Evolutionary conservation across 2,797 vertebrate species (phyloP).

Genomic region (Phoeniculus purpureus): DNA sequence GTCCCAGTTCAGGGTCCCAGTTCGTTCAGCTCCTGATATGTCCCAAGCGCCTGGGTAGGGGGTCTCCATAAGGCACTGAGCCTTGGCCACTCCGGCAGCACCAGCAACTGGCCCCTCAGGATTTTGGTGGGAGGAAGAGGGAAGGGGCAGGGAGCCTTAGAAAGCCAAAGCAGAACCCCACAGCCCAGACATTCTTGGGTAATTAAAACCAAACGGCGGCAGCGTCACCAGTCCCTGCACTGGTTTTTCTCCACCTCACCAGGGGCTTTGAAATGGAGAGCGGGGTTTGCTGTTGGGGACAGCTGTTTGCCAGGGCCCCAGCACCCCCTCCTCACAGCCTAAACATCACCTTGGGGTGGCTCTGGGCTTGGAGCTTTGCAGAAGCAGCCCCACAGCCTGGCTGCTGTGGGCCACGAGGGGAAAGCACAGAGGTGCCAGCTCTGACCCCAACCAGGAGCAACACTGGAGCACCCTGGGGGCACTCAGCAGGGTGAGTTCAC

Average conservation of each 20-base stretch:
- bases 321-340: not conserved
- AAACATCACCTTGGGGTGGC: not conserved
- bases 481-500: fast-evolving
- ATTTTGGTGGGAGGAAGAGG: not conserved
- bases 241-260: constrained; percentile 48
- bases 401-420: fast-evolving
- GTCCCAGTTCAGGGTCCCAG: no score
- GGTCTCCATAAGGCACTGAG: fast-evolving
- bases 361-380: not conserved
- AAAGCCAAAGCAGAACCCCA: constrained; percentile 22
- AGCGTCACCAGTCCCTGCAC: not conserved
- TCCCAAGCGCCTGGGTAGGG: fast-evolving
- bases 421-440: no score
- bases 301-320: not conserved
- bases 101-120: not conserved
- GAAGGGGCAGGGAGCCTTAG: not conserved
- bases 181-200: constrained; percentile 62
- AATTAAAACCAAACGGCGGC: constrained; percentile 60
- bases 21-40: not conserved
- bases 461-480: fast-evolving
- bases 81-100: fast-evolving
- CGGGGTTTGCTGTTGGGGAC: not conserved
- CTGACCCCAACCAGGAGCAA: not conserved
- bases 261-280: not conserved
- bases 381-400: not conserved